Conservation (phyloP, 2,888 invertebrate genomes). For the Perizoma affinitatum region DNA sequence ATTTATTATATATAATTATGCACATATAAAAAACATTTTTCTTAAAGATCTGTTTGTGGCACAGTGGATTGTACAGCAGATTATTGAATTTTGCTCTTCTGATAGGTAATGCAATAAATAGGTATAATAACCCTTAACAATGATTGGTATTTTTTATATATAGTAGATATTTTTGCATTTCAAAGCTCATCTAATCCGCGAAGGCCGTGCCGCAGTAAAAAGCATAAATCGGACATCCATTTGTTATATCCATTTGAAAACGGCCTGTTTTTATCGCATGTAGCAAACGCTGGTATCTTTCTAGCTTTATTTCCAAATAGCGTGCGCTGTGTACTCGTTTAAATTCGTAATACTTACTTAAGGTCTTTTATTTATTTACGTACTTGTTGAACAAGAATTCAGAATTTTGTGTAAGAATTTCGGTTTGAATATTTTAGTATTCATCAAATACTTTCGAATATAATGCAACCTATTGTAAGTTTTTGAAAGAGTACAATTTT, state of each 20-base stretch:
- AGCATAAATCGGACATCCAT: conserved; percentile 52
- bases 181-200: conserved; percentile 52
- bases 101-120: too few relatives aligned
- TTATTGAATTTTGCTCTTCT: too few relatives aligned
- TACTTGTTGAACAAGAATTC: conserved; percentile 69
- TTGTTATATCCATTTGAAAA: conserved; percentile 68
- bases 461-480: conserved; percentile 6
- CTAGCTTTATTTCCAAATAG: conserved; percentile 80
- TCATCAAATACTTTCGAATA: background rate
- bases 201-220: conserved; percentile 47
- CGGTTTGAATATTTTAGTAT: conserved; percentile 5
- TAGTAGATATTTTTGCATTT: conserved; percentile 28
- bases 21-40: too few relatives aligned
- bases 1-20: too few relatives aligned
- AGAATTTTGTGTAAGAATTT: conserved; percentile 53
- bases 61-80: too few relatives aligned
- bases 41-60: too few relatives aligned
- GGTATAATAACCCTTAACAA: too few relatives aligned
- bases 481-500: conserved; percentile 1
- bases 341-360: conserved; percentile 47
- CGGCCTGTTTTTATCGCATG: conserved; percentile 74
- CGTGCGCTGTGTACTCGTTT: conserved; percentile 62
- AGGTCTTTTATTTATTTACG: conserved; percentile 1
- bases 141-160: background rate
- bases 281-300: conserved; percentile 71